Conservation (phyloP, 2,888 invertebrate species). For the Alentia gelatinosa region DNA sequence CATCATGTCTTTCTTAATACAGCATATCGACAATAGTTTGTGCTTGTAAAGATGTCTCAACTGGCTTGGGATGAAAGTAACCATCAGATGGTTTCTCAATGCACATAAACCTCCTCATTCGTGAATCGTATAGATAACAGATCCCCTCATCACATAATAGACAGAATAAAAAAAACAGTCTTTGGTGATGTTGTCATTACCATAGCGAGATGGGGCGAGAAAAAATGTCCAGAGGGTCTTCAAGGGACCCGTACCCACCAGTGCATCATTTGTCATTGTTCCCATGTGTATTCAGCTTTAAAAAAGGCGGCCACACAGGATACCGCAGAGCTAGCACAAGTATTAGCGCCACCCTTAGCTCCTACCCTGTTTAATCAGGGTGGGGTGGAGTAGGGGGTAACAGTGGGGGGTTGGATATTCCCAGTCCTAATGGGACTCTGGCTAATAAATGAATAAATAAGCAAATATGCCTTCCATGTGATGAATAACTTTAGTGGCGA, state of each 20-base stretch:
- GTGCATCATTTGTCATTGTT: conserved; percentile 5
- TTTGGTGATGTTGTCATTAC: not conserved
- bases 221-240: not conserved
- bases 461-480: conserved; percentile 1
- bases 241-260: not conserved
- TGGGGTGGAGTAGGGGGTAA: not conserved
- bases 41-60: too few species aligned
- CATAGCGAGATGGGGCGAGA: not conserved
- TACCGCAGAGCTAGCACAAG: not conserved
- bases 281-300: not conserved
- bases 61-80: too few species aligned
- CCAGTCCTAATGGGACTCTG: not conserved
- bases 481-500: not conserved
- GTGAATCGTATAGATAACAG: too few species aligned
- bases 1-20: too few species aligned
- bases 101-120: too few species aligned
- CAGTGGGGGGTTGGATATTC: not conserved
- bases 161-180: not conserved
- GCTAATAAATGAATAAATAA: conserved; percentile 47
- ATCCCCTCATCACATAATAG: not conserved
- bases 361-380: not conserved
- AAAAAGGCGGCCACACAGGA: not conserved
- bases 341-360: not conserved
- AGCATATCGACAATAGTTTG: too few species aligned
- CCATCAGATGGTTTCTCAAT: too few species aligned